Conservation (phyloP, 23 tunicate species). For the Halocynthia aurantium region DNA sequence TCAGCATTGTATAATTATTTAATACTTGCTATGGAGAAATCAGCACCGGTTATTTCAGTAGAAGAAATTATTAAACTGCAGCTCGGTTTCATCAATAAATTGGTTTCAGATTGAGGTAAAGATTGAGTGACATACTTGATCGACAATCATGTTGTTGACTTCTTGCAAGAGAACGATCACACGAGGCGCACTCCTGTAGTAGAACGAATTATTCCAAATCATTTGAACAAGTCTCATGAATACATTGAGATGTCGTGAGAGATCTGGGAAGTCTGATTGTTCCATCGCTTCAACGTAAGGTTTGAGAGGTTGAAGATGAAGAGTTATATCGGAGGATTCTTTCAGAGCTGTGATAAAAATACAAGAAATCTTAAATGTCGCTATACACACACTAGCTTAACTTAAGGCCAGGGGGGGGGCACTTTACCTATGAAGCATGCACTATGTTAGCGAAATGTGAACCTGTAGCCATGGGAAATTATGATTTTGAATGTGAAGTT, state of each 20-base stretch:
- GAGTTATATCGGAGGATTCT: slow-evolving; percentile 69
- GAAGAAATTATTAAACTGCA: neutral
- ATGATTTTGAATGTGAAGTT: too few species aligned
- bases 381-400: too few species aligned
- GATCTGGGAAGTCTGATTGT: slow-evolving; percentile 56
- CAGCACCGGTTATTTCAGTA: neutral
- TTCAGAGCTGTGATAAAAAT: slow-evolving; percentile 42
- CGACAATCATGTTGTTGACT: slow-evolving; percentile 81
- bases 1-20: neutral
- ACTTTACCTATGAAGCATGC: too few species aligned
- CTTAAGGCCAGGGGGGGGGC: too few species aligned
- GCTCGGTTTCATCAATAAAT: too few species aligned
- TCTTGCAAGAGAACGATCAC: slow-evolving; percentile 70
- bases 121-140: slow-evolving; percentile 33
- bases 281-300: slow-evolving; percentile 64
- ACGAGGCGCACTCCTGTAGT: slow-evolving; percentile 65
- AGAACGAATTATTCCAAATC: slow-evolving; percentile 63
- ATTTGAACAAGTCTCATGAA: slow-evolving; percentile 70
- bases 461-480: too few species aligned
- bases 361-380: too few species aligned
- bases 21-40: too few species aligned
- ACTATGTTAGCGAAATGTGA: too few species aligned
- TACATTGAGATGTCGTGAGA: slow-evolving; percentile 43
- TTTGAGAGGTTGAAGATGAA: slow-evolving; percentile 54
- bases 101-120: too few species aligned